Percentiles rank a stretch among this genome's conserved stretches.
Evolutionary conservation across 1,140 invertebrate species (phyloP).

Genomic region (Lasaia peninsularis): DNA sequence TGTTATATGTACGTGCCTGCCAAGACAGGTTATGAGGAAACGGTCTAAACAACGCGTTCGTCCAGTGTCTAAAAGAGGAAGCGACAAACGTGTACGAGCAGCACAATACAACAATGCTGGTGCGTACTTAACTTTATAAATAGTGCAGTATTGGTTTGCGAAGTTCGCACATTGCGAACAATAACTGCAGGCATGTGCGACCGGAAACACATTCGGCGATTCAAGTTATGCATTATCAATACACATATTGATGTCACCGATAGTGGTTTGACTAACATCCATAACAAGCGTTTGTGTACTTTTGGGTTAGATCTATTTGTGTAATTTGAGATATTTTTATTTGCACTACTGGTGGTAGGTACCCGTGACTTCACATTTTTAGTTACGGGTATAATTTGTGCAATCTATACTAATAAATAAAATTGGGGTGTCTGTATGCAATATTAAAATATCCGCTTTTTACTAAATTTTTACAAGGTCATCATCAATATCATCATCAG

Average conservation of each 20-base stretch:
- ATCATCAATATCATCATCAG: too few relatives aligned
- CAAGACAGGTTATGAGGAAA: conserved; percentile 50
- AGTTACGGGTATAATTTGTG: too few relatives aligned
- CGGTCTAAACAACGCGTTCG: conserved; percentile 33
- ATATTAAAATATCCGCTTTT: too few relatives aligned
- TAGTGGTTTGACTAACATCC: background rate
- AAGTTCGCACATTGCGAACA: conserved; percentile 23
- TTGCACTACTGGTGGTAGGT: too few relatives aligned
- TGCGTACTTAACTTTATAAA: conserved; percentile 67
- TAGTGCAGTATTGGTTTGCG: conserved; percentile 47
- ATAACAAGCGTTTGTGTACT: too few relatives aligned
- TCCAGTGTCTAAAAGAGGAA: conserved; percentile 55
- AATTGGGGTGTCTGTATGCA: too few relatives aligned
- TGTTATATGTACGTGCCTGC: background rate
- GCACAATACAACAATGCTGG: conserved; percentile 68
- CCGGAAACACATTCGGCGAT: conserved; percentile 25
- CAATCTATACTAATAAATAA: too few relatives aligned
- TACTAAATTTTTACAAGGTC: too few relatives aligned
- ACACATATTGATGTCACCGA: conserved; percentile 1
- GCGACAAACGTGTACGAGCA: conserved; percentile 32
- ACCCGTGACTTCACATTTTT: too few relatives aligned
- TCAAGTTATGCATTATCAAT: conserved; percentile 5
- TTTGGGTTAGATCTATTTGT: too few relatives aligned
- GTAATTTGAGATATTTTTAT: too few relatives aligned
- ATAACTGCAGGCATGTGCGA: conserved; percentile 28